phyloP scores from a whole-genome alignment of 2,888 invertebrate genomes.

The Tenodera sinensis region DNA sequence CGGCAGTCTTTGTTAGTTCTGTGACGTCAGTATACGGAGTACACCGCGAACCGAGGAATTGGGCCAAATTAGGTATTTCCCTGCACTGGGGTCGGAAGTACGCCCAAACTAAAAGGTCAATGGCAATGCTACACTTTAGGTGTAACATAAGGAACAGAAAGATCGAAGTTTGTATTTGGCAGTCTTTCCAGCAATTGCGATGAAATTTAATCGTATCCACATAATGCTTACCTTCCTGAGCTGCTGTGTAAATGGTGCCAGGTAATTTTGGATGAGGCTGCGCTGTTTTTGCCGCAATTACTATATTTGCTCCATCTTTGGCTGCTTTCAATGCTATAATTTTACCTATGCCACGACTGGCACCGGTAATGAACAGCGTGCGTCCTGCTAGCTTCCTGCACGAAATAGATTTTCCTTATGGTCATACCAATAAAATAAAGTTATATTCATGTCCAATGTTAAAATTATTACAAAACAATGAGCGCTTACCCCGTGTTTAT shows the following conservation, averaged over 20 bases:
- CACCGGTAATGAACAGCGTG: constrained; percentile 93
- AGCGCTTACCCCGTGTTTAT: not conserved
- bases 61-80: too few species aligned
- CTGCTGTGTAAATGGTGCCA: constrained; percentile 88
- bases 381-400: constrained; percentile 71
- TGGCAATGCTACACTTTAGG: too few species aligned
- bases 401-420: not conserved
- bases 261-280: constrained; percentile 86
- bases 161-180: too few species aligned
- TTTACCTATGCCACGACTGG: constrained; percentile 94
- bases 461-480: not conserved
- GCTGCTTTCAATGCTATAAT: constrained; percentile 91
- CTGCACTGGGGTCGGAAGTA: too few species aligned
- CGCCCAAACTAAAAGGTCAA: too few species aligned
- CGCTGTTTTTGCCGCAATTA: constrained; percentile 89
- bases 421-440: not conserved
- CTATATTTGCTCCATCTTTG: constrained; percentile 86
- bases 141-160: too few species aligned
- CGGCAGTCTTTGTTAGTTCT: too few species aligned
- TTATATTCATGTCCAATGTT: not conserved
- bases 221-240: constrained; percentile 71
- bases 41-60: too few species aligned
- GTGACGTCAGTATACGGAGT: too few species aligned
- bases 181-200: too few species aligned
- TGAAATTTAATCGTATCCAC: not conserved